phyloP scores from a whole-genome alignment of 2,888 invertebrate genomes.

The Mythimna pallens region DNA sequence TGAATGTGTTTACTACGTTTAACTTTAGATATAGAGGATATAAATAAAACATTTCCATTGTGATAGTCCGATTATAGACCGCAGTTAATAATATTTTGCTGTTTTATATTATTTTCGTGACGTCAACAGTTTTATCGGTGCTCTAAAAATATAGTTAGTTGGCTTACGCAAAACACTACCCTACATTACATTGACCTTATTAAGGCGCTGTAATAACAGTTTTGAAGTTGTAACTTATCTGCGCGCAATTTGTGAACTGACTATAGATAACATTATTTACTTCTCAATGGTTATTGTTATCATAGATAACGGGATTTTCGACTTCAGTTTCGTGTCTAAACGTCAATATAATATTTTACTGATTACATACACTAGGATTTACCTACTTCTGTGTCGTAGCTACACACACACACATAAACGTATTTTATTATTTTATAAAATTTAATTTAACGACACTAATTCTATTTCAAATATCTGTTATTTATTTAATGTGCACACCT shows the following conservation, averaged over 20 bases:
- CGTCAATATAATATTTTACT: neutral
- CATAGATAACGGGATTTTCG: neutral
- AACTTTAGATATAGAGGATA: constrained; percentile 30
- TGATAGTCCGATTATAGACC: constrained; percentile 33
- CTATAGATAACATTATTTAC: neutral
- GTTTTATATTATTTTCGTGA: constrained; percentile 19
- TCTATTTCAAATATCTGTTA: too few relatives aligned
- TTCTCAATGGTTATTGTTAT: constrained; percentile 1
- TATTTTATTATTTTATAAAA: too few relatives aligned
- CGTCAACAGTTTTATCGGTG: constrained; percentile 36
- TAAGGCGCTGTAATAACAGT: constrained; percentile 17
- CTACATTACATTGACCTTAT: constrained; percentile 34
- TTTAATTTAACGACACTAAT: too few relatives aligned
- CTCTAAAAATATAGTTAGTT: constrained; percentile 19
- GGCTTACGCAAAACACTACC: constrained; percentile 41
- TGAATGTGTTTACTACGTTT: constrained; percentile 32
- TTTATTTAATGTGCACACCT: too few relatives aligned
- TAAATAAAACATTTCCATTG: constrained; percentile 50
- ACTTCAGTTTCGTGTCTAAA: neutral
- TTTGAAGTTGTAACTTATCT: constrained; percentile 9
- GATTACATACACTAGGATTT: too few relatives aligned
- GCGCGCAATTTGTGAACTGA: neutral
- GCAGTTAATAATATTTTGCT: constrained; percentile 29
- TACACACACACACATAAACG: too few relatives aligned
- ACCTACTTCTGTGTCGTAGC: too few relatives aligned